Percentiles rank a stretch among this genome's conserved stretches.
phyloP scores from a whole-genome alignment of 2,797 vertebrate genomes.

The Sphenodon punctatus region DNA sequence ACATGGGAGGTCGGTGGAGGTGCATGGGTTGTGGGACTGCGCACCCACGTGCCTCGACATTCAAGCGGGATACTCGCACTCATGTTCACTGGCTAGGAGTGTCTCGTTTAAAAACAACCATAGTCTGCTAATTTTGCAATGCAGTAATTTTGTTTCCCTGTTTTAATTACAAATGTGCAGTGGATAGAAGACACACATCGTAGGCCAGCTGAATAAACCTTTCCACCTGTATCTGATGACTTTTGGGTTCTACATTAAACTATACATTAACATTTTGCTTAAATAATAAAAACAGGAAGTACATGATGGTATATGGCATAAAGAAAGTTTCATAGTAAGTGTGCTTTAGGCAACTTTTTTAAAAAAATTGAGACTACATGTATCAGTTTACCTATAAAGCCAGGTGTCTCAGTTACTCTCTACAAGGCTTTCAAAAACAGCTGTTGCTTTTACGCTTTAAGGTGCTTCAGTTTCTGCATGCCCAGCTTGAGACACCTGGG shows the following conservation, averaged over 20 bases:
- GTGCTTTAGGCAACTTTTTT: too few species aligned
- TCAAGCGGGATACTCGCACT: too few species aligned
- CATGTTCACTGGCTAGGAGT: too few species aligned
- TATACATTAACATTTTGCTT: too few species aligned
- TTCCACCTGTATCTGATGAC: not conserved
- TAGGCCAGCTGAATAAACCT: not conserved
- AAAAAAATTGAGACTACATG: too few species aligned
- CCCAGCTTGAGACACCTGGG: not conserved
- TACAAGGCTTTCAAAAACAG: not conserved
- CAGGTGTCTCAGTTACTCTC: not conserved
- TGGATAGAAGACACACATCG: not conserved
- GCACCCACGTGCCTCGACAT: too few species aligned
- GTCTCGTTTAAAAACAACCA: too few species aligned
- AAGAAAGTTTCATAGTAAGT: too few species aligned
- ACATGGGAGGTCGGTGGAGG: too few species aligned
- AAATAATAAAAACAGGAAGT: not conserved
- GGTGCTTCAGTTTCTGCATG: not conserved
- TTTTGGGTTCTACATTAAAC: not conserved
- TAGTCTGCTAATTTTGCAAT: not conserved
- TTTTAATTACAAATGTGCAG: not conserved
- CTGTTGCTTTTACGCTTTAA: not conserved
- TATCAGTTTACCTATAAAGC: not conserved
- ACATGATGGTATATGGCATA: not conserved
- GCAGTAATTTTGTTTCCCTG: conserved; percentile 1
- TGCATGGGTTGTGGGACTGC: too few species aligned